Percentiles rank a stretch among this genome's conserved stretches.
Evolutionary conservation across 2,888 invertebrate genomes (phyloP).

Genomic region (Colostygia pectinataria): DNA sequence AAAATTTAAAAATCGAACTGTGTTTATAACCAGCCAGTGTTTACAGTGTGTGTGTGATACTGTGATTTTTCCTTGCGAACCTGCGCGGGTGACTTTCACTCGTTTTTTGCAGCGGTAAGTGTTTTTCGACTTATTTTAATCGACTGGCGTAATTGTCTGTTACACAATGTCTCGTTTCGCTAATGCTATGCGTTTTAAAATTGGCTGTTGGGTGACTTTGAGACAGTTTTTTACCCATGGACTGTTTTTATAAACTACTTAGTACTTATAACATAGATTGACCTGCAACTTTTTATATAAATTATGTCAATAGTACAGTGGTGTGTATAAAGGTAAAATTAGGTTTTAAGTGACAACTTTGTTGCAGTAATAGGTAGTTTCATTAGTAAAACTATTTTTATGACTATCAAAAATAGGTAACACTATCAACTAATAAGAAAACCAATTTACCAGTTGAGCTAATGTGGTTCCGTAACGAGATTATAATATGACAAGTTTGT

Average conservation of each 20-base stretch:
- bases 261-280: too few species aligned
- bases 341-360: too few species aligned
- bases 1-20: conserved; percentile 51
- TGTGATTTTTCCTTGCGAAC: conserved; percentile 43
- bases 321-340: too few species aligned
- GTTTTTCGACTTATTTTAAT: conserved; percentile 65
- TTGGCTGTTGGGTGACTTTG: conserved; percentile 36
- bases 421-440: conserved; percentile 7
- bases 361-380: not conserved
- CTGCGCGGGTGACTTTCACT: conserved; percentile 49
- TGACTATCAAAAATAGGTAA: not conserved
- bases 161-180: conserved; percentile 57
- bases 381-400: not conserved
- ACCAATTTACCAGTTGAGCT: conserved; percentile 4
- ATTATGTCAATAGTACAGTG: too few species aligned
- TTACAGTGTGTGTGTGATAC: conserved; percentile 69
- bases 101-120: conserved; percentile 73
- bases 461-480: conserved; percentile 29
- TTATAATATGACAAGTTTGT: conserved; percentile 28
- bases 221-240: too few species aligned
- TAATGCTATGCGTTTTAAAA: conserved; percentile 51
- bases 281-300: too few species aligned
- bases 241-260: too few species aligned
- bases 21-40: conserved; percentile 54
- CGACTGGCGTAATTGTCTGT: conserved; percentile 61